These are phyloP conservation scores for Globodera rostochiensis DNA, from an alignment of 1,140 invertebrate genomes.

Conservation along the genomic window DNA sequence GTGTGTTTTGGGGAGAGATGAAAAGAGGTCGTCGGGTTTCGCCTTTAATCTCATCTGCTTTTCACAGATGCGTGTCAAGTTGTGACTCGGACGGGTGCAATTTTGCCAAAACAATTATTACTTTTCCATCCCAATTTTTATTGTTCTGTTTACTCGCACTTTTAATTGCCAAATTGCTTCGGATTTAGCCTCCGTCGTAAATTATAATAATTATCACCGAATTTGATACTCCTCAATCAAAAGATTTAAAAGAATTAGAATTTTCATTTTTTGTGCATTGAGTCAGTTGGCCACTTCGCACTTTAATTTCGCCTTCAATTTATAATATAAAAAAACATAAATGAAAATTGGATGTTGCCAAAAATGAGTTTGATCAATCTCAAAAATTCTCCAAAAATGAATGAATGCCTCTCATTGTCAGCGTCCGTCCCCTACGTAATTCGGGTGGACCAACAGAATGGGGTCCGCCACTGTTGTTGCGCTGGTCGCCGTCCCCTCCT, in stretches of 20 bases:
- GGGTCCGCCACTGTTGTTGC: background rate
- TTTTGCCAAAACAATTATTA: background rate
- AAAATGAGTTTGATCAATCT: too few species aligned
- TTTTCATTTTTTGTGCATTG: too few species aligned
- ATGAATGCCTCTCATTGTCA: background rate
- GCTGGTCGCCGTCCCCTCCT: too few species aligned
- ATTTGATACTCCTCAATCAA: too few species aligned
- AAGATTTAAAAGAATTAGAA: too few species aligned
- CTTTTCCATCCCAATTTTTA: conserved; percentile 20
- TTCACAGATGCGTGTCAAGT: conserved; percentile 63
- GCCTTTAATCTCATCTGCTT: background rate
- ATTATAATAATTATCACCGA: background rate
- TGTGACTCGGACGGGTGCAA: conserved; percentile 64
- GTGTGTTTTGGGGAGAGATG: conserved; percentile 57
- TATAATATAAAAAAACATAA: too few species aligned
- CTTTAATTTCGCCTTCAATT: too few species aligned
- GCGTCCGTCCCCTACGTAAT: conserved; percentile 19
- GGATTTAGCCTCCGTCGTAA: background rate
- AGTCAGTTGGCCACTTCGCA: too few species aligned
- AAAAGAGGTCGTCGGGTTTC: too few species aligned
- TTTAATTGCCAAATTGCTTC: conserved; percentile 16
- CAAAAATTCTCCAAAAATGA: too few species aligned
- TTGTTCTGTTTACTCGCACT: background rate
- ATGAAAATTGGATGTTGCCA: too few species aligned
- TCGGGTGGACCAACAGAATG: conserved; percentile 23